Conservation (phyloP, 2,888 invertebrate genomes). For the Phengaris arion region DNA sequence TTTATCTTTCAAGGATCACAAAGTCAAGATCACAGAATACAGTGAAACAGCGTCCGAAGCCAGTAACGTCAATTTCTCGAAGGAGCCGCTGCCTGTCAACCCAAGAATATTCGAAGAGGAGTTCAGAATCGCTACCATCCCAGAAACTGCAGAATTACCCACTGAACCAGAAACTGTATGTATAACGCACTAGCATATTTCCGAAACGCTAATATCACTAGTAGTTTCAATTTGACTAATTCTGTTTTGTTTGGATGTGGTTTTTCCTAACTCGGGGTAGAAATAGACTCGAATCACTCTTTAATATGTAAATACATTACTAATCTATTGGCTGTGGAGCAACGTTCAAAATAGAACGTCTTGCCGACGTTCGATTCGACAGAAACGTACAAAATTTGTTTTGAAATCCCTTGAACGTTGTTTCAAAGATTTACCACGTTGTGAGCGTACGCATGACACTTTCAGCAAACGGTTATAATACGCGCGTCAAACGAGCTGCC, state of each 20-base stretch:
- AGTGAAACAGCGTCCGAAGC: slow-evolving; percentile 62
- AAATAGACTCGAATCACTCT: slow-evolving; percentile 53
- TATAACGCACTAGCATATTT: slow-evolving; percentile 35
- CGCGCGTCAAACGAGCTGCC: slow-evolving; percentile 71
- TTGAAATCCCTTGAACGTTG: slow-evolving; percentile 51
- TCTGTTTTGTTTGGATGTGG: slow-evolving; percentile 52
- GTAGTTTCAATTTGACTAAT: slow-evolving; percentile 46
- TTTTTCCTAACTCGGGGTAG: slow-evolving; percentile 57
- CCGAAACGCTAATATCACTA: slow-evolving; percentile 33
- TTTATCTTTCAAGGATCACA: slow-evolving; percentile 52
- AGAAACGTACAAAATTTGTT: neutral
- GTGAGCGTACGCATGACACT: slow-evolving; percentile 78
- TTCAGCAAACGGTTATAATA: slow-evolving; percentile 77
- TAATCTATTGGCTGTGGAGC: slow-evolving; percentile 45
- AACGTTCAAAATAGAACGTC: neutral
- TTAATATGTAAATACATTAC: slow-evolving; percentile 57
- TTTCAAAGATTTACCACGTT: slow-evolving; percentile 60
- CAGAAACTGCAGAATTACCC: slow-evolving; percentile 55
- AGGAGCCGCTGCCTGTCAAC: slow-evolving; percentile 46
- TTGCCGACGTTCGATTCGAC: neutral
- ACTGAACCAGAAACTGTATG: slow-evolving; percentile 67
- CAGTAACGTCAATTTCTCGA: slow-evolving; percentile 52
- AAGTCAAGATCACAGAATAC: slow-evolving; percentile 67
- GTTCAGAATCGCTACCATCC: slow-evolving; percentile 48
- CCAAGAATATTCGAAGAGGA: slow-evolving; percentile 52